phyloP scores from a whole-genome alignment of 1,140 invertebrate species.

The Euglossa dilemma region DNA sequence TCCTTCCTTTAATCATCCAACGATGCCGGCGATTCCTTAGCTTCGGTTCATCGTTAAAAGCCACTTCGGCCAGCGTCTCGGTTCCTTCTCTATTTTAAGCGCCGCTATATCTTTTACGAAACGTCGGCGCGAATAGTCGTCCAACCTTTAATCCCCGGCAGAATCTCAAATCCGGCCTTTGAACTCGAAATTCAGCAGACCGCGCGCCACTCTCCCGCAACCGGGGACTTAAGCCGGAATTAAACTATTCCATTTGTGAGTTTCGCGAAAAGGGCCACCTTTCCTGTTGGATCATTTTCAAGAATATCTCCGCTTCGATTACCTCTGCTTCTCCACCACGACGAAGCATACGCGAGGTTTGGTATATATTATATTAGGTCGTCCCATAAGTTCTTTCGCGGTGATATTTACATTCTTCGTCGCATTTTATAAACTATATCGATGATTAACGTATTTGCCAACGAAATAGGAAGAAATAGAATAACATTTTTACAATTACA shows the following conservation, averaged over 20 bases:
- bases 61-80: constrained; percentile 22
- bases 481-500: too few species aligned
- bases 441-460: too few species aligned
- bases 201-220: neutral
- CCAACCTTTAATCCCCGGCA: constrained; percentile 36
- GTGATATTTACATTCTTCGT: too few species aligned
- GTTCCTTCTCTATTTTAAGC: constrained; percentile 54
- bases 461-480: too few species aligned
- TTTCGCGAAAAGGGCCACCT: neutral
- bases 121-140: constrained; percentile 47
- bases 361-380: too few species aligned
- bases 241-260: constrained; percentile 35
- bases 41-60: constrained; percentile 35
- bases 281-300: neutral
- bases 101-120: constrained; percentile 46
- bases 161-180: constrained; percentile 46
- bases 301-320: neutral
- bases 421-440: too few species aligned
- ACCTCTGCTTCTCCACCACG: neutral
- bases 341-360: too few species aligned
- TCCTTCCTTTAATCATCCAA: constrained; percentile 17
- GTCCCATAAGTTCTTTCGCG: too few species aligned
- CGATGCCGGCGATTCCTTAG: constrained; percentile 12
- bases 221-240: constrained; percentile 4
- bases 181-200: constrained; percentile 39